Evolutionary conservation across 2,113 vertebrate genomes (phyloP), one percentile per base, ranked within the genome.

Genomic region (Channa maculata): DNA sequence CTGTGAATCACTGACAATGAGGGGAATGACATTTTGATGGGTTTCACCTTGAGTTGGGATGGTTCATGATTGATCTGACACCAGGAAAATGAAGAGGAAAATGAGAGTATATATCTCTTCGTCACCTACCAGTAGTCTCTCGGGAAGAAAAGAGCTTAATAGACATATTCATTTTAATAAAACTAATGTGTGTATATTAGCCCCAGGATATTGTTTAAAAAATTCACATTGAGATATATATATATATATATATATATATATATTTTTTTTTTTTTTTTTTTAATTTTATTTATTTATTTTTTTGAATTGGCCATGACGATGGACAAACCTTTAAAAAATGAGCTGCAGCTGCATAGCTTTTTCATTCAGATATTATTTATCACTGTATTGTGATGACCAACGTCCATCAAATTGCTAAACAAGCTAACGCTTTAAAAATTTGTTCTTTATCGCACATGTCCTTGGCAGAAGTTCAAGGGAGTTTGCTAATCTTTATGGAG

Each of bases 391-490:
- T 85, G 71, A 86, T 87, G 71, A 92, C 91, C 90, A 84, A 77
- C 65, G 79, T 82, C 85, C 75, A 88, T 92, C 86, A 86, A 68
- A 91, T 82, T 72, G 61, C 83, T 43, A 65, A 81, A 89, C 77
- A 76, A 80, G 85, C 76, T 1, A 83, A 76, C 65, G 67, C 77
- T 85, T 90, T 66, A 83, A 83, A 85, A 83, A 85, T 89, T 67
- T 74, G 68, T 78, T 87, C 80, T 88, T 85, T 88, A 84, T 84
- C 82, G 83, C 79, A 71, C 75, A 83, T 82, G 92, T 92, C 91
- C 91, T 92, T 93, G 92, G 75, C 69, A 69, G 74, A 76, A 82
- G 85, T 93, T 93, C 87, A 92, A 88, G 90, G 90, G 75, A 93
- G 79, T 71, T 62, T 83, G 87, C 83, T 93, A 91, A 93, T 93